These are phyloP conservation scores for Anastatus disparis DNA, from an alignment of 1,140 invertebrate species.

Conservation along the genomic window DNA sequence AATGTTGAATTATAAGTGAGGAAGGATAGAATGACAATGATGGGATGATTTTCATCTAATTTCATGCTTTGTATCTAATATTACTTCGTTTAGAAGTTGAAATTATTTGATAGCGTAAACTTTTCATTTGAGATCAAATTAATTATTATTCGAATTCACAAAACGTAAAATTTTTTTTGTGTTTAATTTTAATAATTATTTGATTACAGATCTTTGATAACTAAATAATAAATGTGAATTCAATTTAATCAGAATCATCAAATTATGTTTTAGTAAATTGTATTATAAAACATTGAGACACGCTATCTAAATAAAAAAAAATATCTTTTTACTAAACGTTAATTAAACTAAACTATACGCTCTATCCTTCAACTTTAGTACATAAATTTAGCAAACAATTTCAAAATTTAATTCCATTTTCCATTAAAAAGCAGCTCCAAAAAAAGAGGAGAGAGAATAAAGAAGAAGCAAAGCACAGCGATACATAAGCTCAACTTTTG, in stretches of 20 bases:
- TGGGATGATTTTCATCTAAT: background rate
- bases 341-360: background rate
- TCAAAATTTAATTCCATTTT: slow-evolving; percentile 18
- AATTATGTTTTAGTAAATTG: too few relatives aligned
- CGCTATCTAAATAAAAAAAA: too few relatives aligned
- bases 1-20: background rate
- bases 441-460: background rate
- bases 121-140: too few relatives aligned
- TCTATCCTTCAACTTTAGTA: background rate
- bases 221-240: too few relatives aligned
- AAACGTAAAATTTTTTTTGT: too few relatives aligned
- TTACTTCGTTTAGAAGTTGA: background rate
- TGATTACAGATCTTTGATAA: too few relatives aligned
- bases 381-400: background rate
- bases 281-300: too few relatives aligned
- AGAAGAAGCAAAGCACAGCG: background rate
- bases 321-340: background rate
- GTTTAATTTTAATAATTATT: too few relatives aligned
- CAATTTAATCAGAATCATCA: too few relatives aligned
- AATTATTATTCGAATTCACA: too few relatives aligned
- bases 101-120: background rate
- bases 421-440: slow-evolving; percentile 17
- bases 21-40: background rate
- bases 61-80: background rate
- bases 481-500: background rate